Conservation (phyloP, 2,888 invertebrate species). For the Marronus borbonicus region DNA sequence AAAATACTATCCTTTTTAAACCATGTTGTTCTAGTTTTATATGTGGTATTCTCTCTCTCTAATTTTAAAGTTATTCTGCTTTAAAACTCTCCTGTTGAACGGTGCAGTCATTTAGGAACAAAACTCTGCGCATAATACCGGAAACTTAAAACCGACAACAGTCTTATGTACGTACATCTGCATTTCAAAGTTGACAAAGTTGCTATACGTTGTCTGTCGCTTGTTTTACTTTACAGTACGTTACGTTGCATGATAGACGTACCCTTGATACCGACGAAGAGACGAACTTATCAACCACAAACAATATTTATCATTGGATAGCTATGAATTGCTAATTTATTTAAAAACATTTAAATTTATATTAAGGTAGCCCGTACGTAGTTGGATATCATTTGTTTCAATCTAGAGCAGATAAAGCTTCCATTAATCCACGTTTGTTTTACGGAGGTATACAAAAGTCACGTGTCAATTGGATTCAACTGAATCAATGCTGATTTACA, state of each 20-base stretch:
- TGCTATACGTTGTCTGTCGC: slow-evolving; percentile 42
- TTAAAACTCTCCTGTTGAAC: no score
- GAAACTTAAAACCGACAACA: background rate
- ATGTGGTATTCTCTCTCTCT: no score
- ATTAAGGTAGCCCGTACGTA: slow-evolving; percentile 54
- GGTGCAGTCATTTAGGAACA: no score
- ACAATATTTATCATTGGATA: slow-evolving; percentile 55
- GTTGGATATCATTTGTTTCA: slow-evolving; percentile 53
- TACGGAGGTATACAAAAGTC: slow-evolving; percentile 53
- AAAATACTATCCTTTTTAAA: no score
- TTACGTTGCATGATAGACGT: slow-evolving; percentile 49
- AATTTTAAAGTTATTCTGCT: no score
- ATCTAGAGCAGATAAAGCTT: slow-evolving; percentile 52
- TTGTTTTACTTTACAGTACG: slow-evolving; percentile 18
- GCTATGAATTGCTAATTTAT: slow-evolving; percentile 59
- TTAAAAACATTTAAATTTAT: slow-evolving; percentile 58
- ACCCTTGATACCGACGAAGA: slow-evolving; percentile 53
- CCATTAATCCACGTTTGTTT: slow-evolving; percentile 54
- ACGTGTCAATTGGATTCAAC: slow-evolving; percentile 52
- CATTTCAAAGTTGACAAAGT: slow-evolving; percentile 50
- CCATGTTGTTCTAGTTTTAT: no score
- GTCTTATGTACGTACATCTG: slow-evolving; percentile 35
- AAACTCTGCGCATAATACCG: background rate
- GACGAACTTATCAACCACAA: slow-evolving; percentile 57
- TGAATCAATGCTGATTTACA: slow-evolving; percentile 50